Base-by-base conservation (phyloP, 2,888 invertebrate species). In the Caenorhabditis sulstoni region DNA sequence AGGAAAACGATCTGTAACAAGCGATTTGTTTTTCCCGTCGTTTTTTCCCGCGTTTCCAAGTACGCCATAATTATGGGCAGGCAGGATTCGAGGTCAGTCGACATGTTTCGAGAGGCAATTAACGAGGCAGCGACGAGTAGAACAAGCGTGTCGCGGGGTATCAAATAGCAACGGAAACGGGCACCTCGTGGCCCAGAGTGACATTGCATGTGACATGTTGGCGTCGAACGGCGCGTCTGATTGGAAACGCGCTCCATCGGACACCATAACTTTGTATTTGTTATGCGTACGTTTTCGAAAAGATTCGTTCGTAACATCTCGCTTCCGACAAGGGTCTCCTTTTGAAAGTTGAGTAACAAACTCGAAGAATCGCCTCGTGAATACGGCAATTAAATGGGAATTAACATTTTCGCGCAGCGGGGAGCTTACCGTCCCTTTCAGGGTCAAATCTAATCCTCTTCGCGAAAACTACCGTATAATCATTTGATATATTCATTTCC, bases 1-100 rank as follows among this genome's bases (percentile, higher is more conserved):
- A 84, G 80, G 55, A 83, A 82, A 35, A 88, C 80, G 18, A 87
- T 78, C 88, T 88, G 82, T 64, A 84, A 82, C 1, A 11, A 49
- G 22, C 16, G 5, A 16, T 7, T 2, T 47, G 9, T n/a, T 5
- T 47, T 16, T 47, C 45, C 7, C 18, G 11, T 22, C 22, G 22
- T 7, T 29, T 29, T 29, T 29, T 29, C 7, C 29, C 7, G 29
- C 47, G 16, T 2, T 9, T 61, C 11, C 58, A 22, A n/a, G 14
- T 44, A 44, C 41, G 23, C 52, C 41, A 61, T 70, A 70, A 70
- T 70, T 70, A 70, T 47, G 41, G 9, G n/a, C n/a, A n/a, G n/a
- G n/a, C 11, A n/a, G 9, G 3, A n/a, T 22, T 52, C 67, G 70
- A 70, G 70, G 70, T 70, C 70, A 70, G 29, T 4, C 20, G 18